Conservation (phyloP, 2,888 invertebrate genomes). For the Tipula unca region DNA sequence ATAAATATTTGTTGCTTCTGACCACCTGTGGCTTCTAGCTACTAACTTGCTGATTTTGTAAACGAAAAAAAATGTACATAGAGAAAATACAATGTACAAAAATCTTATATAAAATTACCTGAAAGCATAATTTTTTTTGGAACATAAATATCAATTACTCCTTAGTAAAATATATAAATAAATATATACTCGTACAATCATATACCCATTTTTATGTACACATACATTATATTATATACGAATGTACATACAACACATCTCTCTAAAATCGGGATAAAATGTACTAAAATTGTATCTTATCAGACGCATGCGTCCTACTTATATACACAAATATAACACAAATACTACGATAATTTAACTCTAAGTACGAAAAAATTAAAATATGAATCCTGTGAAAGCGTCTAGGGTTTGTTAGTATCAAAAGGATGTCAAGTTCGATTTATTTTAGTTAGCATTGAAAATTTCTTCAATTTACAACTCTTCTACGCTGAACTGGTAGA, state of each 20-base stretch:
- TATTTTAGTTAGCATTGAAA: neutral
- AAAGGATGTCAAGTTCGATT: conserved; percentile 8
- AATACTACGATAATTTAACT: neutral
- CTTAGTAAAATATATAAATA: neutral
- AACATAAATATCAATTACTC: neutral
- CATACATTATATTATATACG: neutral
- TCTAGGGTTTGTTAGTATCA: neutral
- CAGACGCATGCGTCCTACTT: neutral
- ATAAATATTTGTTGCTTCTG: neutral
- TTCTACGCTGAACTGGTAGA: neutral
- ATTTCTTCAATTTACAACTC: neutral
- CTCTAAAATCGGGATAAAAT: neutral
- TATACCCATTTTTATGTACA: neutral
- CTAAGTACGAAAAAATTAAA: neutral
- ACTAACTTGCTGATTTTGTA: neutral
- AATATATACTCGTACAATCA: neutral
- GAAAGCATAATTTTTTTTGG: neutral
- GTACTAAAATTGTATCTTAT: neutral
- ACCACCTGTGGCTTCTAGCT: neutral
- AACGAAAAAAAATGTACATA: neutral
- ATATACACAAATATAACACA: neutral
- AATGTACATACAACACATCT: neutral
- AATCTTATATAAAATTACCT: neutral
- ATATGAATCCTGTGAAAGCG: neutral
- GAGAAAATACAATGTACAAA: neutral